Percentiles rank a stretch among this genome's conserved stretches.
Conservation (phyloP, 1,140 invertebrate species). For the Heliconius nattereri region DNA sequence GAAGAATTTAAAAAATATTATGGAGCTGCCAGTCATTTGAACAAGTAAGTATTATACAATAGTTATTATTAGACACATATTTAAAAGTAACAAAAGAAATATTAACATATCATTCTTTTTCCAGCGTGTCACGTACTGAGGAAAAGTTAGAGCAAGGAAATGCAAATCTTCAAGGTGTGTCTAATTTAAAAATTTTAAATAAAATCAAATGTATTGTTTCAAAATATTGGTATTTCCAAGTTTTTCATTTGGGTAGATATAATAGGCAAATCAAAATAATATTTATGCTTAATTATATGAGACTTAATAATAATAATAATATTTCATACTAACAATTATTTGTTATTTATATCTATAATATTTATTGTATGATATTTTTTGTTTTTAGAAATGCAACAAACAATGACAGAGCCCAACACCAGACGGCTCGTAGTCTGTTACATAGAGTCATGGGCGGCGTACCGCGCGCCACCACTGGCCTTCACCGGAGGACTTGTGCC, state of each 20-base stretch:
- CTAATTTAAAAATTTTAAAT: neutral
- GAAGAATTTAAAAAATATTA: conserved; percentile 60
- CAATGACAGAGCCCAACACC: conserved; percentile 46
- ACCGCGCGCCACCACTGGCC: conserved; percentile 85
- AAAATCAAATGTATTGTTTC: neutral
- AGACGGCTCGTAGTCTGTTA: conserved; percentile 84
- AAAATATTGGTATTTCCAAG: neutral
- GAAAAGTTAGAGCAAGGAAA: conserved; percentile 69
- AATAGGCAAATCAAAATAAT: too few relatives aligned
- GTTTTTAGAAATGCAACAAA: conserved; percentile 67
- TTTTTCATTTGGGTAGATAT: too few relatives aligned
- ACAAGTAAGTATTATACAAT: conserved; percentile 56
- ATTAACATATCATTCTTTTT: conserved; percentile 23
- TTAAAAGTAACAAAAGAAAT: neutral
- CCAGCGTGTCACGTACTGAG: conserved; percentile 56
- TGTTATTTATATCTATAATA: too few relatives aligned
- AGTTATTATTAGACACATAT: neutral
- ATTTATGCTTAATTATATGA: too few relatives aligned
- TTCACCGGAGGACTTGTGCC: conserved; percentile 87
- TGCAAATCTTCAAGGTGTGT: conserved; percentile 71
- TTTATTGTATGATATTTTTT: too few relatives aligned
- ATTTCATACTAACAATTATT: too few relatives aligned
- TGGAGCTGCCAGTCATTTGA: conserved; percentile 67
- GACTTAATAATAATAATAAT: too few relatives aligned
- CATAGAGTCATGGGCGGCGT: conserved; percentile 84